These are phyloP conservation scores for Lucilia cuprina DNA, from an alignment of 1,140 invertebrate species.

Conservation along the genomic window DNA sequence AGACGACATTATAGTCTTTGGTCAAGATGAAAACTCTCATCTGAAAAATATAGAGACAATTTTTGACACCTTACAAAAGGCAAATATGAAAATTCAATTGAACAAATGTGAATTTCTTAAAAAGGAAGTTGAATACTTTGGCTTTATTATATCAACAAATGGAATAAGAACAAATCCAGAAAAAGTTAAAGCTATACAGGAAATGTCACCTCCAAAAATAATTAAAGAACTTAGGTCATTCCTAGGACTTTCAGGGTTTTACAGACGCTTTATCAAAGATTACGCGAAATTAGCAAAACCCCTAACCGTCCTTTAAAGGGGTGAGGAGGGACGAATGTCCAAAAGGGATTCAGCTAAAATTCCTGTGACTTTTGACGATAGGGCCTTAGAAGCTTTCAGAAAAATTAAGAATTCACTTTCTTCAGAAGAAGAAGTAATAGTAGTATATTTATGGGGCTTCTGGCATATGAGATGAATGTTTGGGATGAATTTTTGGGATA, in stretches of 20 bases:
- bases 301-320: slow-evolving; percentile 47
- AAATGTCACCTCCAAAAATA: slow-evolving; percentile 37
- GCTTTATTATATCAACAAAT: slow-evolving; percentile 39
- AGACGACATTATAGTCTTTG: slow-evolving; percentile 35
- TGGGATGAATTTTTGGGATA: too few species aligned
- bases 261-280: too few species aligned
- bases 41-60: slow-evolving; percentile 22
- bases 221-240: slow-evolving; percentile 35
- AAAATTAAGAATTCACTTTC: slow-evolving; percentile 23
- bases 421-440: not conserved
- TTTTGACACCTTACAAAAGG: slow-evolving; percentile 45
- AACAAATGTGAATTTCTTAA: slow-evolving; percentile 62
- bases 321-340: slow-evolving; percentile 35
- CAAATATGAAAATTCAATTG: slow-evolving; percentile 63
- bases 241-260: too few species aligned
- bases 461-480: too few species aligned
- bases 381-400: slow-evolving; percentile 33
- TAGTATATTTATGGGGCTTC: too few species aligned
- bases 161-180: slow-evolving; percentile 41
- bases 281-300: slow-evolving; percentile 41
- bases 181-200: slow-evolving; percentile 36
- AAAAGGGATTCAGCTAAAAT: slow-evolving; percentile 31
- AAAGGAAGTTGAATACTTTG: slow-evolving; percentile 42
- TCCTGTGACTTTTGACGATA: not conserved
- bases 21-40: slow-evolving; percentile 20